phyloP scores from a whole-genome alignment of 2,113 vertebrate genomes.

The Amblyornis subalaris region DNA sequence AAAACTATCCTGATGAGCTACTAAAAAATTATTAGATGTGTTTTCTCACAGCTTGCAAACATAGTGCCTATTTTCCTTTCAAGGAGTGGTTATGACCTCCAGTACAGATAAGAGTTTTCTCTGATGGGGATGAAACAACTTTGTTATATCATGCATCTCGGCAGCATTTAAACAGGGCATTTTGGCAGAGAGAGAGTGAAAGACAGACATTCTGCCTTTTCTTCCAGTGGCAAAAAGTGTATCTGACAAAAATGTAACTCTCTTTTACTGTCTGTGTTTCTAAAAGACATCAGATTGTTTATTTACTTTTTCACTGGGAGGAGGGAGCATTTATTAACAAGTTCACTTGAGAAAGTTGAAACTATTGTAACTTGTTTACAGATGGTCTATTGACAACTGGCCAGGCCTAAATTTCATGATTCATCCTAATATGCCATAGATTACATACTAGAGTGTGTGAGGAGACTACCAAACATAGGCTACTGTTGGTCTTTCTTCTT shows the following conservation, averaged over 20 bases:
- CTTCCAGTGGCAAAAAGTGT: background rate
- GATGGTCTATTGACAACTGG: background rate
- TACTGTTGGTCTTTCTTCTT: background rate
- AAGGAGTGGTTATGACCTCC: slow-evolving; percentile 4
- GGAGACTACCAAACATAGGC: background rate
- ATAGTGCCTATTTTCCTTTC: background rate
- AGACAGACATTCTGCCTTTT: background rate
- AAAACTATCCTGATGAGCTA: background rate
- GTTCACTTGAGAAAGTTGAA: background rate
- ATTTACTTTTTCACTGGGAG: background rate
- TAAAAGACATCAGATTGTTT: background rate
- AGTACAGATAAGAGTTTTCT: background rate
- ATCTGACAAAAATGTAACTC: background rate
- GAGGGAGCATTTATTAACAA: background rate
- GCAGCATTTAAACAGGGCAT: background rate
- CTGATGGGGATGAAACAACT: background rate
- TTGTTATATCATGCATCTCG: background rate
- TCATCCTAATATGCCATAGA: background rate
- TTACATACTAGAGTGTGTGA: background rate
- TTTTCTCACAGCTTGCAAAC: slow-evolving; percentile 24
- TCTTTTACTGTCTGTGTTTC: background rate
- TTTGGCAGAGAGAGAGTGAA: background rate
- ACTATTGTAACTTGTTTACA: background rate
- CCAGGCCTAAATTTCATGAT: background rate
- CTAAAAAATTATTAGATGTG: background rate